Base-by-base conservation (phyloP, 2,888 invertebrate species). In the Lapara coniferarum region DNA sequence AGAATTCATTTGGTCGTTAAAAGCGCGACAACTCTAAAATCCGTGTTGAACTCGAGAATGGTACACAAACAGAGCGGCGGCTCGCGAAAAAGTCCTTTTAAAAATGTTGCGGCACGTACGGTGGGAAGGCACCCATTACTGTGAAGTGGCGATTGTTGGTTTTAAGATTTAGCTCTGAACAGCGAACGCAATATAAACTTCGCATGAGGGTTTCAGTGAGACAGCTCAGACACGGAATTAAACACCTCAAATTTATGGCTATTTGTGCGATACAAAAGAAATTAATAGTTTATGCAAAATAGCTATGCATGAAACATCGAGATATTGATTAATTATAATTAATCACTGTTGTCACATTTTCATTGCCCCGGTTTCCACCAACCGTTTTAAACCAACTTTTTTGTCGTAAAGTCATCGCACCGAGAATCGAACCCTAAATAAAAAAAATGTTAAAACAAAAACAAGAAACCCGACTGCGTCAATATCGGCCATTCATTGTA, bases 51-150 rank as follows among this genome's bases (percentile, higher is more conserved):
- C 69, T 76, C 75, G 75, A 72, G 84, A 81, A 77, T 81, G 71
- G 67, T 86, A 73, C 75, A 84, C 90, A 92, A 92, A 92, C 92
- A 78, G 76, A 83, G 81, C 84, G 85, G 80, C 85, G 81, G 86
- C 85, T 86, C 86, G 92, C 92, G 93, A 93, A 93, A 93, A 93
- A 93, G 93, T 93, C 93, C 91, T 88, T 91, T 93, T 91, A 93
- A 93, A 93, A 93, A 93, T 93, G 93, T 90, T 90, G 88, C 88
- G 93, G 92, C 93, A 93, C 93, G 93, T 93, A 91, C 93, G 87
- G 84, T 81, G 84, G 84, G 82, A 88, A 89, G 89, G 87, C 89
- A 88, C 89, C 94, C 94, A 94, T 94, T 94, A 94, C 89, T 85
- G 89, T 80, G 88, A 88, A 93, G 93, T 91, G 91, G 86, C 85